Conservation (phyloP, 2,113 vertebrate genomes). For the Crotalus viridis region DNA sequence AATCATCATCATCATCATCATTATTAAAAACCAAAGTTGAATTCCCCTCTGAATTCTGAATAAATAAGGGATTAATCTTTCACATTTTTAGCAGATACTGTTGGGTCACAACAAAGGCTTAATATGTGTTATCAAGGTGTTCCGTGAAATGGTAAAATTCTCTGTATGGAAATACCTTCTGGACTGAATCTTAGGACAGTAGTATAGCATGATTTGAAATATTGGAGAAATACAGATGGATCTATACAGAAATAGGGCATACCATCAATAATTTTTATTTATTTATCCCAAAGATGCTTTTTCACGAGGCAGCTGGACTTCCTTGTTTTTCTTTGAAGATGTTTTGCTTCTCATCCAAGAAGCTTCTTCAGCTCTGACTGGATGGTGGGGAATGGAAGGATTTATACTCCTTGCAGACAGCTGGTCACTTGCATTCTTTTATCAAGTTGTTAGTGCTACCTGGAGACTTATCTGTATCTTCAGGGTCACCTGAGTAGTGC, state of each 20-base stretch:
- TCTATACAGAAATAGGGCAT: background rate
- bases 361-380: too few species aligned
- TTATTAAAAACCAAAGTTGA: background rate
- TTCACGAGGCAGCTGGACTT: too few species aligned
- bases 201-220: background rate
- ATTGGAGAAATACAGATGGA: background rate
- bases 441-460: too few species aligned
- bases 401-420: too few species aligned
- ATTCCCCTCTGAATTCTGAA: background rate
- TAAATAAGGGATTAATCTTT: background rate
- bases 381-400: too few species aligned
- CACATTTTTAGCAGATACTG: background rate
- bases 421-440: too few species aligned
- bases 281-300: too few species aligned
- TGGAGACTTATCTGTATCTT: too few species aligned
- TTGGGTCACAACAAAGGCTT: background rate
- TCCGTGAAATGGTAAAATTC: background rate
- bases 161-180: background rate
- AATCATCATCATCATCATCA: too few species aligned
- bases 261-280: background rate
- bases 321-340: too few species aligned
- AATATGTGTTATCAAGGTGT: background rate
- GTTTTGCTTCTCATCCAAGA: too few species aligned
- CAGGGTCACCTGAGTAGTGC: too few species aligned
- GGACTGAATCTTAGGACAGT: background rate